Percentiles rank a stretch among this genome's conserved stretches.
phyloP scores from a whole-genome alignment of 64 coral and sea anemone species.

The Stichodactyla helianthus region DNA sequence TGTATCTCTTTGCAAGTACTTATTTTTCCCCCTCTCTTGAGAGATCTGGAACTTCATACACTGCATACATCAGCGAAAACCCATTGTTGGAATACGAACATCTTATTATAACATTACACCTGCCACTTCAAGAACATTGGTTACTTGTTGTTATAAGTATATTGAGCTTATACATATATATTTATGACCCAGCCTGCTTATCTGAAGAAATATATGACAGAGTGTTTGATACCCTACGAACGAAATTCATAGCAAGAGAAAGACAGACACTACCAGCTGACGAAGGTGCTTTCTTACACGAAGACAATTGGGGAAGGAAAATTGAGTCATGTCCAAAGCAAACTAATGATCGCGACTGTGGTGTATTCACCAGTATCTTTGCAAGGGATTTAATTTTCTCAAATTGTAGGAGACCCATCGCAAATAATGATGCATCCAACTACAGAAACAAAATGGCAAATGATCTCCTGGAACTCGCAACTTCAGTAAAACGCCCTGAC shows the following conservation, averaged over 20 bases:
- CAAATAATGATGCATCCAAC: too few species aligned
- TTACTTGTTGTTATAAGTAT: constrained; percentile 34
- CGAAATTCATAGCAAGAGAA: constrained; percentile 12
- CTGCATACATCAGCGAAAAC: constrained; percentile 17
- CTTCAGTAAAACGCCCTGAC: too few species aligned
- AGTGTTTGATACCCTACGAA: constrained; percentile 15
- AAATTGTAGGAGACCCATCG: too few species aligned
- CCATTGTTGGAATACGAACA: constrained; percentile 28
- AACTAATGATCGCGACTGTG: too few species aligned
- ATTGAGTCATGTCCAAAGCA: too few species aligned
- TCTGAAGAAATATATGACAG: constrained; percentile 17
- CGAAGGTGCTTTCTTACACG: too few species aligned
- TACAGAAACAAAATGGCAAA: too few species aligned
- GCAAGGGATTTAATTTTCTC: too few species aligned
- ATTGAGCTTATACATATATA: constrained; percentile 11
- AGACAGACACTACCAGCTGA: too few species aligned
- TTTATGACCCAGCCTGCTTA: constrained; percentile 25
- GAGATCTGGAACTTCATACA: neutral
- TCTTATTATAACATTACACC: constrained; percentile 29
- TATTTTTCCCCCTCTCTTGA: constrained; percentile 49
- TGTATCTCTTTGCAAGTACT: constrained; percentile 23
- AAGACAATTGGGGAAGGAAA: too few species aligned
- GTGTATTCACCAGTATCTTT: too few species aligned
- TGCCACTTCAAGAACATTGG: constrained; percentile 35
- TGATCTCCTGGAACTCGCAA: too few species aligned